These are phyloP conservation scores for Drosophila fuyamai DNA, from an alignment of 1,140 invertebrate genomes.

Conservation along the genomic window DNA sequence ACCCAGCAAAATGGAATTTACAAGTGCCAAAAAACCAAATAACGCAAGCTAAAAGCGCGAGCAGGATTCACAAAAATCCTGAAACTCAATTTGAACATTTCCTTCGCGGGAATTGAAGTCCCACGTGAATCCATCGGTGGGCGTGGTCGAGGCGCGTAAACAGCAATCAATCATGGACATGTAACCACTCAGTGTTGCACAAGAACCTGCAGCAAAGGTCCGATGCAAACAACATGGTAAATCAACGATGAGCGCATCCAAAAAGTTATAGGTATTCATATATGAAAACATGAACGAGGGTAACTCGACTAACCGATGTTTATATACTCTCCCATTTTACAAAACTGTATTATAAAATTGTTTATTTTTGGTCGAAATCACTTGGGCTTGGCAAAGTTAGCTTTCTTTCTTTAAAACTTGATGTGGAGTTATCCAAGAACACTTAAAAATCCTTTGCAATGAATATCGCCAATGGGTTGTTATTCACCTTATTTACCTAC, in stretches of 20 bases:
- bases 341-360: too few species aligned
- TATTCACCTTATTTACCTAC: background rate
- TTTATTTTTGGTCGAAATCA: too few species aligned
- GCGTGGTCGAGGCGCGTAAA: slow-evolving; percentile 44
- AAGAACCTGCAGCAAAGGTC: slow-evolving; percentile 3
- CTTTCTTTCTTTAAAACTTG: too few species aligned
- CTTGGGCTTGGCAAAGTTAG: too few species aligned
- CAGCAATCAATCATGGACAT: slow-evolving; percentile 69
- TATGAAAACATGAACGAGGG: too few species aligned
- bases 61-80: slow-evolving; percentile 22
- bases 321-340: too few species aligned
- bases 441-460: too few species aligned
- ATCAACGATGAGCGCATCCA: slow-evolving; percentile 6
- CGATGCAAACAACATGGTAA: slow-evolving; percentile 5
- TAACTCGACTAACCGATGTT: too few species aligned
- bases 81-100: slow-evolving; percentile 45
- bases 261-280: too few species aligned
- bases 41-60: slow-evolving; percentile 12
- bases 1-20: slow-evolving; percentile 50
- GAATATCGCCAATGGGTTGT: too few species aligned
- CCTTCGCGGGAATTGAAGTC: background rate
- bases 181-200: slow-evolving; percentile 5
- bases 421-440: too few species aligned
- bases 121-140: slow-evolving; percentile 12
- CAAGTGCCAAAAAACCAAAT: slow-evolving; percentile 5